A percentile compares a stretch with the other conserved stretches of the same genome.
Conservation (phyloP, 1,140 invertebrate species). For the Drosophila micromelanica region DNA sequence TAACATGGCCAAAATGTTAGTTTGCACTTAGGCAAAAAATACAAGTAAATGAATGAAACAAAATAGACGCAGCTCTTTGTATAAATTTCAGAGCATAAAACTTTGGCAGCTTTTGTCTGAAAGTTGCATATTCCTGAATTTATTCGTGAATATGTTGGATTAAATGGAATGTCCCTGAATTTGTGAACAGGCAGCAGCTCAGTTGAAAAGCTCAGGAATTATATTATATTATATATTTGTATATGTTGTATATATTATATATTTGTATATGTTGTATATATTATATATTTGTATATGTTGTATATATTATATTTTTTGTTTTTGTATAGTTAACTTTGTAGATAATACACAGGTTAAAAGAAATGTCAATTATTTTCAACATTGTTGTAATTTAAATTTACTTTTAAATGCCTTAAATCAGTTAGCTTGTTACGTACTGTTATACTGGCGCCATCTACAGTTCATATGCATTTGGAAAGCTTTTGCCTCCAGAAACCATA, state of each 20-base stretch:
- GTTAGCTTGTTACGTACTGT: neutral
- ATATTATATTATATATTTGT: neutral
- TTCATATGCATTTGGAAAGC: neutral
- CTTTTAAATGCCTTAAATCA: neutral
- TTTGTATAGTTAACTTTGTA: too few species aligned
- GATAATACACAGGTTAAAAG: too few species aligned
- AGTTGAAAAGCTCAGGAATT: neutral
- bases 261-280: neutral
- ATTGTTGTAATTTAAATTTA: neutral
- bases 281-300: neutral
- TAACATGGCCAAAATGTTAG: conserved; percentile 23
- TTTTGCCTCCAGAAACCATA: neutral
- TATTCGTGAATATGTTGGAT: neutral
- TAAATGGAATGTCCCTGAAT: neutral
- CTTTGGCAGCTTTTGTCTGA: conserved; percentile 45
- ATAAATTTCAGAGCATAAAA: neutral
- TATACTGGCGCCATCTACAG: neutral
- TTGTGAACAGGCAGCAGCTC: too few species aligned
- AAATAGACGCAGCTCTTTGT: conserved; percentile 42
- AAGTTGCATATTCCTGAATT: conserved; percentile 31
- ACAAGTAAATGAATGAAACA: conserved; percentile 13
- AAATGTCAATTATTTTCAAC: neutral
- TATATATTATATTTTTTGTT: too few species aligned
- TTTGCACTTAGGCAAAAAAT: conserved; percentile 19
- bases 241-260: neutral